Conservation (phyloP, 2,888 invertebrate species). For the Hoplodrina blanda region DNA sequence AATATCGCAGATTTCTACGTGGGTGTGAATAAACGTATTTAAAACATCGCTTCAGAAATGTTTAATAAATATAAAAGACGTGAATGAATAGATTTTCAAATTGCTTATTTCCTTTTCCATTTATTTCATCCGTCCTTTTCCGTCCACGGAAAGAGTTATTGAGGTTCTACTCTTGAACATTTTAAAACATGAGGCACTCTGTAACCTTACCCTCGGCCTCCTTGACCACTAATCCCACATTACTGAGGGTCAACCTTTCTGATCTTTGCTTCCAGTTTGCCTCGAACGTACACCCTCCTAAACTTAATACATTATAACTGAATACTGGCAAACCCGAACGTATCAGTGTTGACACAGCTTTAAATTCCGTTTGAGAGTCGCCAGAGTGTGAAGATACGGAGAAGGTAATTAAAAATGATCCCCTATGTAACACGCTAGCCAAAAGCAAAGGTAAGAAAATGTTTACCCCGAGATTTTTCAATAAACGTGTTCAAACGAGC, state of each 20-base stretch:
- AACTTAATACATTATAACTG: conserved; percentile 48
- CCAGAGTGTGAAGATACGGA: conserved; percentile 48
- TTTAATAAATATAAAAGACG: conserved; percentile 12
- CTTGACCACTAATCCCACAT: conserved; percentile 54
- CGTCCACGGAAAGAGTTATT: conserved; percentile 17
- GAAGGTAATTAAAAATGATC: conserved; percentile 52
- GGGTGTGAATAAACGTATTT: conserved; percentile 11
- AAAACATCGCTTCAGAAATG: conserved; percentile 1
- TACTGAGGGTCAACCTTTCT: conserved; percentile 53
- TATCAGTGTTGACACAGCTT: conserved; percentile 47
- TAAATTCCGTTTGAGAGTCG: conserved; percentile 39
- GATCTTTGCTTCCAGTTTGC: conserved; percentile 52
- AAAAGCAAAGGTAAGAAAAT: conserved; percentile 44
- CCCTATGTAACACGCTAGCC: conserved; percentile 25
- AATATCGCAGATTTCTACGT: conserved; percentile 14
- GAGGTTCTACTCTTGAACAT: conserved; percentile 20
- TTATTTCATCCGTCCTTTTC: conserved; percentile 18
- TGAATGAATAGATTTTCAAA: conserved; percentile 23
- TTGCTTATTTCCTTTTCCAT: conserved; percentile 35
- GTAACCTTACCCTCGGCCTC: conserved; percentile 27
- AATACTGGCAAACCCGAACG: conserved; percentile 22
- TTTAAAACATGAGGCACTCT: conserved; percentile 34
- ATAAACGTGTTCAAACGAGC: conserved; percentile 46
- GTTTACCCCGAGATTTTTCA: conserved; percentile 45
- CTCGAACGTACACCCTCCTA: conserved; percentile 40